Percentiles rank a stretch among this genome's conserved stretches.
Evolutionary conservation across 2,113 vertebrate species (phyloP).

Genomic region (Gallinago media): DNA sequence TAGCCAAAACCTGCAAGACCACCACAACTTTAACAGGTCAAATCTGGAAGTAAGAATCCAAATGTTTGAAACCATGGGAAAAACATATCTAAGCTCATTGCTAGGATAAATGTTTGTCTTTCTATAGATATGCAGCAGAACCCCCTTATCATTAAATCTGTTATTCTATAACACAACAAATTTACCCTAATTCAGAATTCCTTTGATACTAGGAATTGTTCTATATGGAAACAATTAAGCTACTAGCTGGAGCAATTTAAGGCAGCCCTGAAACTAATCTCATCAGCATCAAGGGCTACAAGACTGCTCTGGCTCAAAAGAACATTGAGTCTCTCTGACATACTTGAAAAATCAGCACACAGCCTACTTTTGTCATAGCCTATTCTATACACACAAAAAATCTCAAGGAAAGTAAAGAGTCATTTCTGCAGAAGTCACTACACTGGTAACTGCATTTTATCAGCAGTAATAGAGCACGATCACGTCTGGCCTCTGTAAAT

Average conservation of each 20-base stretch:
- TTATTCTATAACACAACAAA: constrained; percentile 34
- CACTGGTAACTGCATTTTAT: background rate
- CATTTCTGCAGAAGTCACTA: background rate
- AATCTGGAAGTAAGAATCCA: background rate
- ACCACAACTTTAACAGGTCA: background rate
- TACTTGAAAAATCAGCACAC: background rate
- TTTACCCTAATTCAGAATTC: constrained; percentile 24
- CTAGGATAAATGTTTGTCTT: constrained; percentile 34
- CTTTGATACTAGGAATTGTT: constrained; percentile 35
- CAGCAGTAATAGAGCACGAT: background rate
- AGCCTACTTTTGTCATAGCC: background rate
- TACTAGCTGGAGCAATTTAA: constrained; percentile 37
- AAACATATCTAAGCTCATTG: background rate
- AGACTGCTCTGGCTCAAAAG: constrained; percentile 7
- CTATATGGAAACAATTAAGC: constrained; percentile 50
- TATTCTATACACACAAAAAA: background rate
- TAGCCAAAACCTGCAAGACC: background rate
- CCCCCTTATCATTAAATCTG: constrained; percentile 30
- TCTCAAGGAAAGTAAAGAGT: background rate
- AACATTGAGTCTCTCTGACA: background rate
- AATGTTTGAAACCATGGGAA: background rate
- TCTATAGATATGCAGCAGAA: background rate
- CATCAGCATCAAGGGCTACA: background rate
- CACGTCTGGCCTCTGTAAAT: background rate
- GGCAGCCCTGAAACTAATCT: constrained; percentile 10